Percentiles rank a stretch among this genome's conserved stretches.
Conservation (phyloP, 1,140 invertebrate genomes). For the Coboldia fuscipes region DNA sequence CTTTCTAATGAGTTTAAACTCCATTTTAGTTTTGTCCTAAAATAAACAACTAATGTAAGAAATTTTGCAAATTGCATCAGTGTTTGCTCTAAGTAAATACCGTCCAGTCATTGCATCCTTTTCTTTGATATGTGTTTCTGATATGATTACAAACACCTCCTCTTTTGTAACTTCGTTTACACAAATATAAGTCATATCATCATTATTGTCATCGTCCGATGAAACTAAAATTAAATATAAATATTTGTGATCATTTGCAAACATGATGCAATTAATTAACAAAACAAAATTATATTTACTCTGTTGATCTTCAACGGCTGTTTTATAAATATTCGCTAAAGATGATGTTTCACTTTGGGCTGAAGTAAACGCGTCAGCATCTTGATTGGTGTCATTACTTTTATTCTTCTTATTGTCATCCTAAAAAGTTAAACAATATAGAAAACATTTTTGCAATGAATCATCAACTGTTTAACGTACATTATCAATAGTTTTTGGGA, state of each 20-base stretch:
- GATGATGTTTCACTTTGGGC: too few relatives aligned
- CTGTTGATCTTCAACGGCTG: too few relatives aligned
- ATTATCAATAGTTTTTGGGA: too few relatives aligned
- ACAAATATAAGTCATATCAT: conserved; percentile 14
- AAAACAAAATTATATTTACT: too few relatives aligned
- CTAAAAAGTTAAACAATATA: too few relatives aligned
- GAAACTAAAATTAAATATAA: conserved; percentile 9
- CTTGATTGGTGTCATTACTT: too few relatives aligned
- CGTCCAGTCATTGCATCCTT: conserved; percentile 15
- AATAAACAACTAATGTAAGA: neutral
- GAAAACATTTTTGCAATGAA: too few relatives aligned
- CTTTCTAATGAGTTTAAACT: conserved; percentile 28
- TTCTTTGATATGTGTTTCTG: conserved; percentile 17
- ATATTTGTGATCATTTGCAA: neutral
- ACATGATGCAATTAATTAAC: too few relatives aligned
- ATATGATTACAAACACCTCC: conserved; percentile 16
- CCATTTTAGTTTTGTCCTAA: conserved; percentile 31
- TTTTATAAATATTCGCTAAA: too few relatives aligned
- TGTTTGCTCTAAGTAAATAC: conserved; percentile 6
- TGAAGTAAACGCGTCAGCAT: too few relatives aligned
- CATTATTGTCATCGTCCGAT: conserved; percentile 15
- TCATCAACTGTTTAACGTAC: too few relatives aligned
- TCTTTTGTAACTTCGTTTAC: conserved; percentile 9
- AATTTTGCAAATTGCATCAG: neutral
- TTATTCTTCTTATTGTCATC: too few relatives aligned